phyloP scores from a whole-genome alignment of 2,888 invertebrate species.

The Marasmarcha lunaedactyla region DNA sequence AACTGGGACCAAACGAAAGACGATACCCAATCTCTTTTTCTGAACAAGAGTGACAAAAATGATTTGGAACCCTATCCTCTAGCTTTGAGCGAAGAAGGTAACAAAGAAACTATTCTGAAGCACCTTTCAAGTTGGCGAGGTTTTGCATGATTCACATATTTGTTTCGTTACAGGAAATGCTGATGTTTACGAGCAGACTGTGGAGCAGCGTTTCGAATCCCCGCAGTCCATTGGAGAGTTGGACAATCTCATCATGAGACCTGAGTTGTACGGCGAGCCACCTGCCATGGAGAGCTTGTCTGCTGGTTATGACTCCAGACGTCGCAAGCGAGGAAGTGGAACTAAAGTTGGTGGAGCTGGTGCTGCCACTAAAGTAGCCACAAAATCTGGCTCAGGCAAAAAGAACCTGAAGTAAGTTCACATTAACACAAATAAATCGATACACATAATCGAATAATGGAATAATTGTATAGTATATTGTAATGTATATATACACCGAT shows the following conservation, averaged over 20 bases:
- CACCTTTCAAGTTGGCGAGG: background rate
- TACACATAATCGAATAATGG: background rate
- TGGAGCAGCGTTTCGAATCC: constrained; percentile 49
- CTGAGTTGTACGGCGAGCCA: constrained; percentile 72
- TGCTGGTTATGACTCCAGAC: constrained; percentile 42
- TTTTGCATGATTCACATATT: too few species aligned
- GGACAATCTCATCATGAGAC: constrained; percentile 73
- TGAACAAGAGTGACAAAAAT: constrained; percentile 68
- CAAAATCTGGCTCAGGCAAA: constrained; percentile 55
- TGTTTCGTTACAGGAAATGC: constrained; percentile 39
- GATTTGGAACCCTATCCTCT: constrained; percentile 64
- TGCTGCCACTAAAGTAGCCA: constrained; percentile 59
- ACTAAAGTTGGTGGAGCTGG: constrained; percentile 60
- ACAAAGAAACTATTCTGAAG: background rate
- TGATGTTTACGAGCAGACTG: constrained; percentile 50
- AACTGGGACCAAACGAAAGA: constrained; percentile 69
- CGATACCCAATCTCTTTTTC: constrained; percentile 60
- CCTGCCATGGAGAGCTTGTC: constrained; percentile 58
- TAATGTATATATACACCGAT: too few species aligned
- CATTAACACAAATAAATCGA: background rate
- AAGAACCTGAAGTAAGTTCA: constrained; percentile 58
- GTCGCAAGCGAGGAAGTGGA: constrained; percentile 56
- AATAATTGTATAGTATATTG: too few species aligned
- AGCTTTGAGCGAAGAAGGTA: constrained; percentile 66
- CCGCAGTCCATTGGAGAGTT: constrained; percentile 50